A percentile compares a stretch with the other conserved stretches of the same genome.
phyloP scores from a whole-genome alignment of 2,113 vertebrate species.

The Lophotis ruficrista region DNA sequence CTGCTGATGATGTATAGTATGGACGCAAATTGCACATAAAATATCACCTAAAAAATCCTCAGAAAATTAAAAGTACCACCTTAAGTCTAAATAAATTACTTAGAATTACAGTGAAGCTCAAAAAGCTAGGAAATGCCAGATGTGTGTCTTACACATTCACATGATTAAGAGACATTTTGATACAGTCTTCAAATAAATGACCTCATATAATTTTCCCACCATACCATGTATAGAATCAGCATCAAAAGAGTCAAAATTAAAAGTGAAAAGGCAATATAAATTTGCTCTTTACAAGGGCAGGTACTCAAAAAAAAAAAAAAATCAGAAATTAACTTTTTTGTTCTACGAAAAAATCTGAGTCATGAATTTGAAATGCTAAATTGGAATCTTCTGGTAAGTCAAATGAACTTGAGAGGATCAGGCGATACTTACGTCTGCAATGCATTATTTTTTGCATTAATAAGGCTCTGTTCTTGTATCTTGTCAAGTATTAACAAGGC shows the following conservation, averaged over 20 bases:
- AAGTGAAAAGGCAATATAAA: background rate
- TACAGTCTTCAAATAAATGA: background rate
- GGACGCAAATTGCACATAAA: background rate
- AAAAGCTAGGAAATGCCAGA: background rate
- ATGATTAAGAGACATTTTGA: background rate
- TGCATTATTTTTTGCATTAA: conserved; percentile 89
- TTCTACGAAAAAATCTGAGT: background rate
- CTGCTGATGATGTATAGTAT: background rate
- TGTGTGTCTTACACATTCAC: background rate
- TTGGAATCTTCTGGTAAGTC: background rate
- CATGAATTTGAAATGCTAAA: background rate
- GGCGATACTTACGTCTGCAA: conserved; percentile 91
- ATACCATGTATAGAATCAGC: background rate
- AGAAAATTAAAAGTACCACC: background rate
- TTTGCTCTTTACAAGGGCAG: background rate
- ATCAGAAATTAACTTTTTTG: background rate
- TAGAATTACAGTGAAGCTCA: background rate
- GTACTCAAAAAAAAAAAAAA: background rate
- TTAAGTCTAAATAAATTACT: background rate
- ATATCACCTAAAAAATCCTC: background rate
- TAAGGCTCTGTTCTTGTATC: conserved; percentile 85
- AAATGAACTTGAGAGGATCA: background rate
- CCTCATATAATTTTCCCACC: background rate
- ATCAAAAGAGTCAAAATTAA: background rate
- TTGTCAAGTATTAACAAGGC: conserved; percentile 94